These are phyloP conservation scores for Cephus pulcher DNA, from an alignment of 2,888 invertebrate genomes.

Conservation along the genomic window DNA sequence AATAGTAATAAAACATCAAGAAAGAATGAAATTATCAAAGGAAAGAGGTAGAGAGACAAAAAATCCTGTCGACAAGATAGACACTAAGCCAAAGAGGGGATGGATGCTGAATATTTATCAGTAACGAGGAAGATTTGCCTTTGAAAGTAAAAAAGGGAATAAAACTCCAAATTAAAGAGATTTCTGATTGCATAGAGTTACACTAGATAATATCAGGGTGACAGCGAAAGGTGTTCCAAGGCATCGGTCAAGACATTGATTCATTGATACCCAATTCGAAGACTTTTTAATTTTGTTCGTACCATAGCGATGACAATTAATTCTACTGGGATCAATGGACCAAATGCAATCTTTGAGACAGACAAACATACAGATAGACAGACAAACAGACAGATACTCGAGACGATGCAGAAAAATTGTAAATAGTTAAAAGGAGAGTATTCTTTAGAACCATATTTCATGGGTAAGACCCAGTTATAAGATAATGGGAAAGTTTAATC, in stretches of 20 bases:
- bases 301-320: background rate
- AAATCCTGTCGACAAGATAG: background rate
- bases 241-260: background rate
- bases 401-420: background rate
- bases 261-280: background rate
- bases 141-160: background rate
- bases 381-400: background rate
- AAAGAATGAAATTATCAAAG: background rate
- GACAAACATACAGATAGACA: background rate
- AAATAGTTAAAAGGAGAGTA: background rate
- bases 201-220: background rate
- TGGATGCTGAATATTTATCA: background rate
- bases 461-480: background rate
- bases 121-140: background rate
- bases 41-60: background rate
- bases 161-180: background rate
- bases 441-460: background rate
- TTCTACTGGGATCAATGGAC: background rate
- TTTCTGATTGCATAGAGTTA: background rate
- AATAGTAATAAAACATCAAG: background rate
- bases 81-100: background rate
- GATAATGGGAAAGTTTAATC: background rate
- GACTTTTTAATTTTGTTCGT: background rate
- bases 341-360: background rate
- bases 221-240: background rate